phyloP scores from a whole-genome alignment of 2,113 vertebrate genomes.

The Ifrita kowaldi region DNA sequence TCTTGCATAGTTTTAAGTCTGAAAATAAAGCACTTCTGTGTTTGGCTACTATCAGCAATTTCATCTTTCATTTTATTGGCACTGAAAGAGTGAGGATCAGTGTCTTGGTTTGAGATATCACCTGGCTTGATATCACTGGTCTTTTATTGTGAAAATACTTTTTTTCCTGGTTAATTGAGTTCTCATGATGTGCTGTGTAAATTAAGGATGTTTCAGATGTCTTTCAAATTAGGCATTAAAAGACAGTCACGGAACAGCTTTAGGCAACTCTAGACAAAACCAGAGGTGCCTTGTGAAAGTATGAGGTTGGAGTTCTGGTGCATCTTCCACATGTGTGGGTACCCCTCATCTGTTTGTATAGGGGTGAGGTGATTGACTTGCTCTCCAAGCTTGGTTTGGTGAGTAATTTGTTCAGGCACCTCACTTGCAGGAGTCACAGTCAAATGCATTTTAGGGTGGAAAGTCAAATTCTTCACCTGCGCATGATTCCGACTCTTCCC shows the following conservation, averaged over 20 bases:
- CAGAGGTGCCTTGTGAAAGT: not conserved
- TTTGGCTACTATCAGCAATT: not conserved
- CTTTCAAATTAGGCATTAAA: not conserved
- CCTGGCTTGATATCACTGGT: not conserved
- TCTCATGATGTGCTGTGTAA: not conserved
- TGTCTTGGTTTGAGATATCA: not conserved
- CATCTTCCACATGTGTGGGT: not conserved
- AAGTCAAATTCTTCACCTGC: slow-evolving; percentile 1
- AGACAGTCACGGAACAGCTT: not conserved
- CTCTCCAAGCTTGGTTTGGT: not conserved
- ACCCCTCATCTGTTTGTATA: not conserved
- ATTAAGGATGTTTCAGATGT: not conserved
- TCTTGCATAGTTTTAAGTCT: not conserved
- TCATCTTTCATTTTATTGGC: not conserved
- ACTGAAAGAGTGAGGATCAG: not conserved
- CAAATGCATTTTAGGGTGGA: not conserved
- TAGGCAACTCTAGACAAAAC: not conserved
- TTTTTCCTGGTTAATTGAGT: not conserved
- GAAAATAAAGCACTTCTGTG: not conserved
- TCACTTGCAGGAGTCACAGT: not conserved
- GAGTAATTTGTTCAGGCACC: not conserved
- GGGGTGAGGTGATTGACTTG: not conserved
- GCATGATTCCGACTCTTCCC: not conserved
- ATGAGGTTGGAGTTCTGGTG: not conserved
- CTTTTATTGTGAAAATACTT: not conserved